A percentile compares a stretch with the other conserved stretches of the same genome.
phyloP scores from a whole-genome alignment of 2,888 invertebrate species.

The Noctua fimbriata region DNA sequence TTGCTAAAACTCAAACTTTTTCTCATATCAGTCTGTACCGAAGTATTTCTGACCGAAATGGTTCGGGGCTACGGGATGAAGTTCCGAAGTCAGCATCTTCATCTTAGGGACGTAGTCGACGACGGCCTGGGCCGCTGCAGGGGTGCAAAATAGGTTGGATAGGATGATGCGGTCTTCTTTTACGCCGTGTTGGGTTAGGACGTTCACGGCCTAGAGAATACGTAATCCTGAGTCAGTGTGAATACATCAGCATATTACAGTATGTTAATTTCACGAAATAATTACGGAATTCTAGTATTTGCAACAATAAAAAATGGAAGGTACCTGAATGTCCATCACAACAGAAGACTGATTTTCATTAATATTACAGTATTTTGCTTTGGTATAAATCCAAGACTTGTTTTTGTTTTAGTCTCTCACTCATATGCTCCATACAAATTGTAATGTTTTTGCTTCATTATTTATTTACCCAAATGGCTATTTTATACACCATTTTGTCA shows the following conservation, averaged over 20 bases:
- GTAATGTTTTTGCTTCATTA: background rate
- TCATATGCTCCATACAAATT: background rate
- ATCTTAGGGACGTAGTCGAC: constrained; percentile 96
- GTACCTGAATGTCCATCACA: background rate
- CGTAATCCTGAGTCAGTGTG: background rate
- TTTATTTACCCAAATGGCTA: background rate
- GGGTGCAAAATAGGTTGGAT: constrained; percentile 99
- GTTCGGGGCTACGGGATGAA: constrained; percentile 98
- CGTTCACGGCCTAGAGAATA: constrained; percentile 95
- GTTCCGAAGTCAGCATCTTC: constrained; percentile 98
- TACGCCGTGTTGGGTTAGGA: constrained; percentile 98
- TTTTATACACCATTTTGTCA: background rate
- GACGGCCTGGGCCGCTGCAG: constrained; percentile 96
- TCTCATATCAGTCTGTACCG: constrained; percentile 95
- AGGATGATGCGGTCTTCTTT: constrained; percentile 98
- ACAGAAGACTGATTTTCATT: background rate
- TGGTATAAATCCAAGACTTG: background rate
- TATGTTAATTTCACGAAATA: background rate
- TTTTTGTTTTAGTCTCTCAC: background rate
- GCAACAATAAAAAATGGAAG: background rate
- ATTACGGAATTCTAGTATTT: background rate
- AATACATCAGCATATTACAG: background rate
- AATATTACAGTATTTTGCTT: background rate
- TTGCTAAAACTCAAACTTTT: constrained; percentile 57
- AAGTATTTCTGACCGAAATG: constrained; percentile 99